A percentile compares a stretch with the other conserved stretches of the same genome.
Evolutionary conservation across 2,888 invertebrate genomes (phyloP).

Genomic region (Palloptera scutellata): DNA sequence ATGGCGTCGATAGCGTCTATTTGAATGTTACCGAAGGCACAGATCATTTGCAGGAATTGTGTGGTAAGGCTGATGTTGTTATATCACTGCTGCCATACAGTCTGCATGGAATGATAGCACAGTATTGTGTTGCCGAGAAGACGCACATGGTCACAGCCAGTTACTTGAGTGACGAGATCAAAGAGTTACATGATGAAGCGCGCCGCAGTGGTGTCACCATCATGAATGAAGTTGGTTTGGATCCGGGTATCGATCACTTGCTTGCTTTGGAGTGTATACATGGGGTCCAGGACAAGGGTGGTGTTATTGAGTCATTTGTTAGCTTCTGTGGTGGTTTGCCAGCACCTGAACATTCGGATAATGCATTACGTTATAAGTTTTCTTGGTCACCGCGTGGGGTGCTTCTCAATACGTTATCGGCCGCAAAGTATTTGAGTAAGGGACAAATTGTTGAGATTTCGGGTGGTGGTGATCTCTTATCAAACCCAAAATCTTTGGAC

Average conservation of each 20-base stretch:
- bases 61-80: slow-evolving; percentile 78
- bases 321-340: slow-evolving; percentile 98
- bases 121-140: slow-evolving; percentile 83
- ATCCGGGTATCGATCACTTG: slow-evolving; percentile 98
- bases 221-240: slow-evolving; percentile 95
- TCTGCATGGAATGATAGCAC: slow-evolving; percentile 86
- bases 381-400: slow-evolving; percentile 98
- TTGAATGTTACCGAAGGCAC: slow-evolving; percentile 81
- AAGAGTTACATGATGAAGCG: slow-evolving; percentile 83
- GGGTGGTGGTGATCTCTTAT: slow-evolving; percentile 89
- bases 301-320: slow-evolving; percentile 91
- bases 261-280: slow-evolving; percentile 97
- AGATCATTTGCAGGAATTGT: slow-evolving; percentile 73
- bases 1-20: slow-evolving; percentile 81
- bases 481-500: slow-evolving; percentile 78
- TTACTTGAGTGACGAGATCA: slow-evolving; percentile 87
- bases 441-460: slow-evolving; percentile 89
- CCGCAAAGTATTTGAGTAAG: slow-evolving; percentile 85
- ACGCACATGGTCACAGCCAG: slow-evolving; percentile 97
- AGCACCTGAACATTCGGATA: slow-evolving; percentile 94
- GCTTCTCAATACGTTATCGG: slow-evolving; percentile 86
- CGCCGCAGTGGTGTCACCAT: slow-evolving; percentile 89
- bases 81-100: slow-evolving; percentile 91
- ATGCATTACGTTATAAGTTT: slow-evolving; percentile 89
- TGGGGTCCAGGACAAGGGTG: slow-evolving; percentile 87